These are phyloP conservation scores for Stomorhina lunata DNA, from an alignment of 2,888 invertebrate genomes.

Conservation along the genomic window DNA sequence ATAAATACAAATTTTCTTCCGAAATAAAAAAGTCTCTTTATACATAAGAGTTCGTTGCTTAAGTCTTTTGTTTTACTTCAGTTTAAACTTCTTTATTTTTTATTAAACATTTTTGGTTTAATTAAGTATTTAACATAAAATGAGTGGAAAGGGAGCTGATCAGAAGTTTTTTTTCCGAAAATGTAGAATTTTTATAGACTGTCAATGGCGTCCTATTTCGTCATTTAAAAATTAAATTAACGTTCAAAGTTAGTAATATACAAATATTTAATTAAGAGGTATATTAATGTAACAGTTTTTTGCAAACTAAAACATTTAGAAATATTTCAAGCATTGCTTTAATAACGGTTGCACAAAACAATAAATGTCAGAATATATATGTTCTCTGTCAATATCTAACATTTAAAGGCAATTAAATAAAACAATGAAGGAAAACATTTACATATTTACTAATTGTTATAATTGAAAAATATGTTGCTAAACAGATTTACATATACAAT, in stretches of 20 bases:
- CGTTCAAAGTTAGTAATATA: too few species aligned
- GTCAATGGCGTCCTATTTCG: too few species aligned
- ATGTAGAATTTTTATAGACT: too few species aligned
- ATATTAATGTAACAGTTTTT: too few species aligned
- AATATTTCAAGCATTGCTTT: conserved; percentile 4
- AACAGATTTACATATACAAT: too few species aligned
- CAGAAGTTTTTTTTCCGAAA: too few species aligned
- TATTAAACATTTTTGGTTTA: background rate
- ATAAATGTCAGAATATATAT: conserved; percentile 39
- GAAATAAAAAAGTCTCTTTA: background rate
- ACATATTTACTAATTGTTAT: conserved; percentile 41
- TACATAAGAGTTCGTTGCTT: conserved; percentile 16
- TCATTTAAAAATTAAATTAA: too few species aligned
- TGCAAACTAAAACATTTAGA: too few species aligned
- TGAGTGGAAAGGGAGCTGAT: too few species aligned
- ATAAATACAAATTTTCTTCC: background rate
- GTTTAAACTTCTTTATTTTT: background rate
- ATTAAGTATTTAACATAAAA: too few species aligned
- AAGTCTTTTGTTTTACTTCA: conserved; percentile 31
- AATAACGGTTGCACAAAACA: background rate
- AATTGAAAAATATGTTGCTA: background rate
- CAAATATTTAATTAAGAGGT: too few species aligned
- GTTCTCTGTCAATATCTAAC: conserved; percentile 31
- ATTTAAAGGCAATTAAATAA: conserved; percentile 14
- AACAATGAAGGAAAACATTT: conserved; percentile 4